Conservation (phyloP, 2,888 invertebrate genomes). For the Tinea pellionella region DNA sequence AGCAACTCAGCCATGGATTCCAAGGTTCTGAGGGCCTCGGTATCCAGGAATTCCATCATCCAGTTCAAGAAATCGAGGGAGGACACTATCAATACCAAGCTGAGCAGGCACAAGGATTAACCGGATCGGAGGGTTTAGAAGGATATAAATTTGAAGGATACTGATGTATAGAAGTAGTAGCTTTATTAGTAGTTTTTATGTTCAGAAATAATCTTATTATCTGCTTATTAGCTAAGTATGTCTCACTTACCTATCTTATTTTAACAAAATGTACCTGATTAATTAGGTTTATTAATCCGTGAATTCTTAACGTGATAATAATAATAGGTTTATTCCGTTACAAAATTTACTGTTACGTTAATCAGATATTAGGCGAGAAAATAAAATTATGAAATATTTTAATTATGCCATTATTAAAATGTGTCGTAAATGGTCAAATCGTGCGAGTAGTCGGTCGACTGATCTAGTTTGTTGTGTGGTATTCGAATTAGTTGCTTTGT, state of each 20-base stretch:
- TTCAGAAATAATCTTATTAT: no score
- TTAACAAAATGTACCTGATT: slow-evolving; percentile 11
- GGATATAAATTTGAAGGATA: slow-evolving; percentile 53
- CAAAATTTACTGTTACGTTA: slow-evolving; percentile 21
- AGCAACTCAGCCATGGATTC: slow-evolving; percentile 25
- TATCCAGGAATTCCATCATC: slow-evolving; percentile 43
- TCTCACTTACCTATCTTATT: background rate
- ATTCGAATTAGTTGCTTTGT: slow-evolving; percentile 3
- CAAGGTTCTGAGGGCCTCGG: slow-evolving; percentile 45
- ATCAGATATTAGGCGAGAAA: slow-evolving; percentile 20
- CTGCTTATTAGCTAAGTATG: background rate
- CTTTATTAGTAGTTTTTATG: no score
- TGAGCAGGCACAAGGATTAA: slow-evolving; percentile 37
- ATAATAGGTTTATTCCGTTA: slow-evolving; percentile 21
- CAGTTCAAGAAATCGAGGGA: slow-evolving; percentile 29
- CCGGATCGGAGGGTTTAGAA: slow-evolving; percentile 40
- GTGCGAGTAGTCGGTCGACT: background rate
- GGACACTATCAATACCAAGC: slow-evolving; percentile 34
- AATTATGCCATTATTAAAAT: slow-evolving; percentile 16
- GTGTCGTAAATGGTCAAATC: background rate
- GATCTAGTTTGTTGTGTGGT: background rate
- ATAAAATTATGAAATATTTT: slow-evolving; percentile 23
- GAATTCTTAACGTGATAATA: slow-evolving; percentile 27
- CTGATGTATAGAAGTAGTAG: slow-evolving; percentile 23
- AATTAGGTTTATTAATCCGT: slow-evolving; percentile 25